Conservation (phyloP, 1,140 invertebrate species). For the Eciton burchellii region DNA sequence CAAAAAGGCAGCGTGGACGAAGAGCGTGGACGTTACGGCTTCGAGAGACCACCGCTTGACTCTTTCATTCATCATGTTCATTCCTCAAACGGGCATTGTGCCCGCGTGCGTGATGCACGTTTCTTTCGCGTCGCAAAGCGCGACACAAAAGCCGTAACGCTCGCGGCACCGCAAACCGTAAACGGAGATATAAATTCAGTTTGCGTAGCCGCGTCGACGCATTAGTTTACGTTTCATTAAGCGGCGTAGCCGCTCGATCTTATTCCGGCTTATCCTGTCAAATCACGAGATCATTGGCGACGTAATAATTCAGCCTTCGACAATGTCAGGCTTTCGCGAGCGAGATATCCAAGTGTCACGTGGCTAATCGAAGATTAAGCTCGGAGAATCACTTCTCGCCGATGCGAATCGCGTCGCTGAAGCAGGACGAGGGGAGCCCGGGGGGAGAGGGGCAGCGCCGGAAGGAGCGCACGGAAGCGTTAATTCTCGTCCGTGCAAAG, state of each 20-base stretch:
- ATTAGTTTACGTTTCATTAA: neutral
- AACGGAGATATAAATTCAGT: conserved; percentile 51
- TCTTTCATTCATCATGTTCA: conserved; percentile 73
- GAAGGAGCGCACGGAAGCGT: neutral
- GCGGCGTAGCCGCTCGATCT: neutral
- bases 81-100: conserved; percentile 64
- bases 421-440: neutral
- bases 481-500: conserved; percentile 48
- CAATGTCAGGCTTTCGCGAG: too few species aligned
- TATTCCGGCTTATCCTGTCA: neutral
- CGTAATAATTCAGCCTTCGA: conserved; percentile 1
- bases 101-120: conserved; percentile 51
- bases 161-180: conserved; percentile 49
- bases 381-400: neutral
- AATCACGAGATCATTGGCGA: neutral
- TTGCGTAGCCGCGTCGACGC: conserved; percentile 14
- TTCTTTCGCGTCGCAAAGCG: conserved; percentile 49
- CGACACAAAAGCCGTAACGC: conserved; percentile 46
- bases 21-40: conserved; percentile 67
- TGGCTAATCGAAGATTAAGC: too few species aligned
- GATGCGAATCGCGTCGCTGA: neutral
- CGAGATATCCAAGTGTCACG: too few species aligned
- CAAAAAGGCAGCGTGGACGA: conserved; percentile 59
- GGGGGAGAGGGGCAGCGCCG: too few species aligned
- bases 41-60: conserved; percentile 68